phyloP scores from a whole-genome alignment of 2,888 invertebrate genomes.

The Meteorus colon region DNA sequence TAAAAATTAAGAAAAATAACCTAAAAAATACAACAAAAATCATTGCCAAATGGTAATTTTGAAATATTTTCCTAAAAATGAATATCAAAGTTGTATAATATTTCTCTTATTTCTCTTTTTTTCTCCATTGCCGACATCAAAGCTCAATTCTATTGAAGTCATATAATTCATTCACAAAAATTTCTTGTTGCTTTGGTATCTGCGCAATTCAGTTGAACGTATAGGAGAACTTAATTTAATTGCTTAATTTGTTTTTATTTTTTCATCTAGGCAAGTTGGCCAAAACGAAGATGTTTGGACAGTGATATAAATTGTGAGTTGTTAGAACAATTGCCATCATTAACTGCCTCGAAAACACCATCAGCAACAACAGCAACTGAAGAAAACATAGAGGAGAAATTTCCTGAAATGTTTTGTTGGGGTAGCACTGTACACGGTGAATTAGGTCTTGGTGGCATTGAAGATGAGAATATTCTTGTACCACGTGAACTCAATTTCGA shows the following conservation, averaged over 20 bases:
- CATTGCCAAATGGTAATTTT: not conserved
- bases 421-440: slow-evolving; percentile 86
- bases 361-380: slow-evolving; percentile 34
- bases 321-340: not conserved
- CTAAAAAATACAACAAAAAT: no score
- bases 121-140: not conserved
- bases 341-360: not conserved
- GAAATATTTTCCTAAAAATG: no score
- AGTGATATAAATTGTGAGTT: slow-evolving; percentile 46
- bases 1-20: no score
- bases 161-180: not conserved
- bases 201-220: not conserved
- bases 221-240: not conserved
- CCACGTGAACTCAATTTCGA: slow-evolving; percentile 74
- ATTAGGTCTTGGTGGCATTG: slow-evolving; percentile 85
- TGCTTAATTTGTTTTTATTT: not conserved
- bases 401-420: slow-evolving; percentile 80
- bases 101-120: not conserved
- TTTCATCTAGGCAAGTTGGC: slow-evolving; percentile 58
- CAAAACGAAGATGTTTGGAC: slow-evolving; percentile 61
- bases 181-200: not conserved
- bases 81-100: no score
- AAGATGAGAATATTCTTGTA: slow-evolving; percentile 78
- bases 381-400: slow-evolving; percentile 32
- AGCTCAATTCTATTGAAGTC: not conserved